Conservation (phyloP, 2,888 invertebrate species). For the Chloromyia formosa region DNA sequence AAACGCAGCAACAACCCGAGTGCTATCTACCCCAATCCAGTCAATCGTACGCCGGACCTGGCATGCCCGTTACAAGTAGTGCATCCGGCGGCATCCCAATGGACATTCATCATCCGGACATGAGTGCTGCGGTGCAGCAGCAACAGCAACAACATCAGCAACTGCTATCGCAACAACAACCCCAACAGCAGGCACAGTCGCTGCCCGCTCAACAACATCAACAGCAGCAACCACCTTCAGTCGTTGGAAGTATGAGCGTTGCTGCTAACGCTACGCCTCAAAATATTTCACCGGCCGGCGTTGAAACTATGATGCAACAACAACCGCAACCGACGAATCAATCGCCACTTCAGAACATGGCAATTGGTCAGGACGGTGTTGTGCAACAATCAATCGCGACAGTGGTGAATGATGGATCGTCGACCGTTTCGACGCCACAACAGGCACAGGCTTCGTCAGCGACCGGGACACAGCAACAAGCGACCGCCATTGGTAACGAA, state of each 20-base stretch:
- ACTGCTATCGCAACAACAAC: neutral
- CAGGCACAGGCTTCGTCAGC: slow-evolving; percentile 66
- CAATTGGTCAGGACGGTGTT: slow-evolving; percentile 30
- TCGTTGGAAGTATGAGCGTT: neutral
- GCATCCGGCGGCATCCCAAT: neutral
- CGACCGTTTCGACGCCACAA: slow-evolving; percentile 51
- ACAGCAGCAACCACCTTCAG: slow-evolving; percentile 27
- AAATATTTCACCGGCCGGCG: slow-evolving; percentile 12
- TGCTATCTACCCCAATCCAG: slow-evolving; percentile 51
- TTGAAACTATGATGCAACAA: slow-evolving; percentile 33
- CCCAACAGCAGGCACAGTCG: neutral
- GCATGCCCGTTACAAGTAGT: slow-evolving; percentile 11
- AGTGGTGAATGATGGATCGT: slow-evolving; percentile 10
- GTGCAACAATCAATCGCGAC: slow-evolving; percentile 41
- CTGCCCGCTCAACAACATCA: slow-evolving; percentile 37
- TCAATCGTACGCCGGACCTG: slow-evolving; percentile 41
- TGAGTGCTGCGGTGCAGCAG: slow-evolving; percentile 18
- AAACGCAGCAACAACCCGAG: slow-evolving; percentile 1
- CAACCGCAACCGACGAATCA: slow-evolving; percentile 11
- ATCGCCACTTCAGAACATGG: slow-evolving; percentile 4
- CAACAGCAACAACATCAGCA: slow-evolving; percentile 19
- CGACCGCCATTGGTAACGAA: neutral
- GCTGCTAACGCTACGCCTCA: slow-evolving; percentile 16
- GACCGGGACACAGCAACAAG: slow-evolving; percentile 61
- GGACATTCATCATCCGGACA: slow-evolving; percentile 25